phyloP scores from a whole-genome alignment of 2,113 vertebrate species.

The Spilogale gracilis region DNA sequence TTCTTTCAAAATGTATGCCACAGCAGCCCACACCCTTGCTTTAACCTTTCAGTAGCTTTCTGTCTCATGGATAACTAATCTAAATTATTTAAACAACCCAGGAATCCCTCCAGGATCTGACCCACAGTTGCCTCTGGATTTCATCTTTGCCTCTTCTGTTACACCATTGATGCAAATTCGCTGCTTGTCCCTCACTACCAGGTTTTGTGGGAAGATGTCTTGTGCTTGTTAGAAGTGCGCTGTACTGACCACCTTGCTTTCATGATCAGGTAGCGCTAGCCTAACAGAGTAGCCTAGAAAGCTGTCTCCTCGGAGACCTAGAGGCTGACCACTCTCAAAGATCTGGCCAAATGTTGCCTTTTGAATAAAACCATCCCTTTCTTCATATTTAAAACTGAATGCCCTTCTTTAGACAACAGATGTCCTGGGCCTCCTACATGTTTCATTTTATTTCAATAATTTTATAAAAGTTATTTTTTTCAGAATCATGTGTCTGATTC shows the following conservation, averaged over 20 bases:
- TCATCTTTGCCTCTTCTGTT: not conserved
- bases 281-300: not conserved
- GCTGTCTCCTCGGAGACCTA: not conserved
- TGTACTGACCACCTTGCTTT: not conserved
- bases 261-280: not conserved
- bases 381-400: not conserved
- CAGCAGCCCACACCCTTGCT: not conserved
- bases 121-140: not conserved
- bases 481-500: not conserved
- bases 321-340: not conserved
- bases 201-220: not conserved
- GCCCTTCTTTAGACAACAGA: not conserved
- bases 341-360: not conserved
- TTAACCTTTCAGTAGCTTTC: not conserved
- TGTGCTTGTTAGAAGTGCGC: not conserved
- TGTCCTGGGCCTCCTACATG: fast-evolving
- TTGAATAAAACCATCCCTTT: not conserved
- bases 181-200: not conserved
- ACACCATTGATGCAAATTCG: not conserved
- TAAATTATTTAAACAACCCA: not conserved
- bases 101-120: not conserved
- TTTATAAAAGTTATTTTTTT: not conserved
- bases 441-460: not conserved
- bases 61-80: not conserved
- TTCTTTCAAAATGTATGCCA: not conserved